Percentiles rank a stretch among this genome's conserved stretches.
These are phyloP conservation scores for Chinchilla lanigera DNA, from an alignment of 2,113 vertebrate species.

Conservation along the genomic window DNA sequence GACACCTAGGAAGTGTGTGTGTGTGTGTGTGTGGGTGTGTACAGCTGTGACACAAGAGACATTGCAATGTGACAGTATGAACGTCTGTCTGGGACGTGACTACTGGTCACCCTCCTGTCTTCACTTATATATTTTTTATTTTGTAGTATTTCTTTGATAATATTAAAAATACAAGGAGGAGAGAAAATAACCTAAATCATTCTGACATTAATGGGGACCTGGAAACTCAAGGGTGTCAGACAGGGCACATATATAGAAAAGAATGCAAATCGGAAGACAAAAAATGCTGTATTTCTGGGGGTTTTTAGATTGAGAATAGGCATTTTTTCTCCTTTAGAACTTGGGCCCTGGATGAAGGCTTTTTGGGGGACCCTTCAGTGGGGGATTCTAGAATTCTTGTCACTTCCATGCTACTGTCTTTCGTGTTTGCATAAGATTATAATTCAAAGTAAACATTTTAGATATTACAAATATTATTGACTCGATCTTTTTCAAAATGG, in stretches of 20 bases:
- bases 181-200: not conserved
- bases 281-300: not conserved
- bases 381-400: not conserved
- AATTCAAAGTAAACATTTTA: constrained; percentile 50
- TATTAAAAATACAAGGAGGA: not conserved
- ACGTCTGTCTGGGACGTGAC: not conserved
- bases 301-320: not conserved
- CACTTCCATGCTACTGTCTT: not conserved
- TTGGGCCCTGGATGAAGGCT: not conserved
- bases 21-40: not conserved
- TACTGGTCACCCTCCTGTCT: not conserved
- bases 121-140: not conserved
- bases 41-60: not conserved
- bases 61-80: not conserved
- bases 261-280: not conserved
- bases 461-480: not conserved
- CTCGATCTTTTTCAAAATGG: constrained; percentile 8
- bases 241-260: not conserved
- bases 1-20: not conserved
- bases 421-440: constrained; percentile 26
- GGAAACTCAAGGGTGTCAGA: not conserved
- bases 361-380: not conserved
- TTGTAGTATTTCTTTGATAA: not conserved
- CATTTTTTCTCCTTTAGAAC: constrained; percentile 3
- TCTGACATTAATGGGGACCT: not conserved